Evolutionary conservation across 2,797 vertebrate genomes (phyloP).

Genomic region (Gymnodraco acuticeps): DNA sequence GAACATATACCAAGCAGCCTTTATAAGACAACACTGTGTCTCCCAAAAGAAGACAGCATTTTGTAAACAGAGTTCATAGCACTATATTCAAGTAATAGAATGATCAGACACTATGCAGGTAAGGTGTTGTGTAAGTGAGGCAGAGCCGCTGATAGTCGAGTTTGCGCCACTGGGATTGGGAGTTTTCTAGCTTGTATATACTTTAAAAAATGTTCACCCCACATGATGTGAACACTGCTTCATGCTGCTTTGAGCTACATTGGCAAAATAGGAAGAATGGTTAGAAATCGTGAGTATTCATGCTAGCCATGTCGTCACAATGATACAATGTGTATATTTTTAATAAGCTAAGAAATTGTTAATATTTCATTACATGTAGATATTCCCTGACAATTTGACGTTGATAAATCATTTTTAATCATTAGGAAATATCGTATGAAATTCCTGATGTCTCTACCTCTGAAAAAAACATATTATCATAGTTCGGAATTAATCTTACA

Average conservation of each 20-base stretch:
- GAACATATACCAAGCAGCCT: slow-evolving; percentile 94
- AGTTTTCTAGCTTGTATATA: neutral
- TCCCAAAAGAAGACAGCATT: slow-evolving; percentile 89
- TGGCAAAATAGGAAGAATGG: neutral
- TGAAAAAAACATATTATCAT: no score
- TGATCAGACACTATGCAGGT: slow-evolving; percentile 89
- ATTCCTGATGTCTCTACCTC: neutral
- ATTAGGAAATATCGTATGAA: no score
- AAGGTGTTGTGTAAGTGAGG: slow-evolving; percentile 72
- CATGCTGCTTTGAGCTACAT: neutral
- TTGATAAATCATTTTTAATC: neutral
- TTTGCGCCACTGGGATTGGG: neutral
- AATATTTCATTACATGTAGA: neutral
- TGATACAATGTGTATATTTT: neutral
- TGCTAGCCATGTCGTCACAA: neutral
- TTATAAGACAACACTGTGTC: slow-evolving; percentile 87
- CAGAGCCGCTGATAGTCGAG: slow-evolving; percentile 85
- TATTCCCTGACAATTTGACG: neutral
- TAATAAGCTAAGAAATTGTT: neutral
- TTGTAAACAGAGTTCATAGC: slow-evolving; percentile 98
- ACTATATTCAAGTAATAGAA: slow-evolving; percentile 98
- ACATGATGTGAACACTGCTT: neutral
- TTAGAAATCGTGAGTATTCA: neutral
- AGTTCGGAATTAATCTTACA: no score
- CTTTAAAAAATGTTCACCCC: neutral